A percentile compares a stretch with the other conserved stretches of the same genome.
Evolutionary conservation across 2,888 invertebrate genomes (phyloP).

Genomic region (Coelogynopora nodosa): DNA sequence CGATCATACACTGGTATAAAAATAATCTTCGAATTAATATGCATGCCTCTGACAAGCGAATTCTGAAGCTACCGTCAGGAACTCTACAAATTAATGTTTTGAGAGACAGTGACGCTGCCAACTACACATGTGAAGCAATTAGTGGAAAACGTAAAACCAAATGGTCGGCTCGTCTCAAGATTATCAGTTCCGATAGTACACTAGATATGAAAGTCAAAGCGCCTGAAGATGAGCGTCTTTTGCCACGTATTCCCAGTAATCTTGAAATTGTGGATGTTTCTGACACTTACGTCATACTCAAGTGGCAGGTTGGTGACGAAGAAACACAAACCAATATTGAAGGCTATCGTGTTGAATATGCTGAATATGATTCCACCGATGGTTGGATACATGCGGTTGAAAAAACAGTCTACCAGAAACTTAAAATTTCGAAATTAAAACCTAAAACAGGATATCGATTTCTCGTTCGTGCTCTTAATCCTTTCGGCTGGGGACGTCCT

Average conservation of each 20-base stretch:
- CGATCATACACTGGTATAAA: conserved; percentile 36
- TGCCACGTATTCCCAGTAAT: conserved; percentile 39
- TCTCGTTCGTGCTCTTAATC: conserved; percentile 40
- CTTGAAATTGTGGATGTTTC: conserved; percentile 20
- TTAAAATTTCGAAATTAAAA: conserved; percentile 27
- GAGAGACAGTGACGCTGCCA: conserved; percentile 52
- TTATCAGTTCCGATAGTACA: background rate
- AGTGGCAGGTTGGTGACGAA: conserved; percentile 38
- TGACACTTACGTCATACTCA: conserved; percentile 40
- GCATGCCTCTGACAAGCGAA: conserved; percentile 8
- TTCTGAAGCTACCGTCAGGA: conserved; percentile 46
- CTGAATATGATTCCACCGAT: conserved; percentile 27
- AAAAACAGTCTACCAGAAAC: conserved; percentile 33
- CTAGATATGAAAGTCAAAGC: conserved; percentile 7
- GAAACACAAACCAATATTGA: background rate
- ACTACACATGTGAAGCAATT: conserved; percentile 53
- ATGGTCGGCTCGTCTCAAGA: conserved; percentile 29
- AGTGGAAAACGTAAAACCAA: conserved; percentile 9
- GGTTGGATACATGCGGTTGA: conserved; percentile 30
- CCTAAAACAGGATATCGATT: conserved; percentile 43
- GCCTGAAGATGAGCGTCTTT: background rate
- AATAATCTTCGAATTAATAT: conserved; percentile 7
- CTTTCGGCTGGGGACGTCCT: conserved; percentile 32
- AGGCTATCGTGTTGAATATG: conserved; percentile 38
- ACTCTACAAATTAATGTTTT: conserved; percentile 50